Evolutionary conservation across 2,888 invertebrate genomes (phyloP).

Genomic region (Phortica okadai): DNA sequence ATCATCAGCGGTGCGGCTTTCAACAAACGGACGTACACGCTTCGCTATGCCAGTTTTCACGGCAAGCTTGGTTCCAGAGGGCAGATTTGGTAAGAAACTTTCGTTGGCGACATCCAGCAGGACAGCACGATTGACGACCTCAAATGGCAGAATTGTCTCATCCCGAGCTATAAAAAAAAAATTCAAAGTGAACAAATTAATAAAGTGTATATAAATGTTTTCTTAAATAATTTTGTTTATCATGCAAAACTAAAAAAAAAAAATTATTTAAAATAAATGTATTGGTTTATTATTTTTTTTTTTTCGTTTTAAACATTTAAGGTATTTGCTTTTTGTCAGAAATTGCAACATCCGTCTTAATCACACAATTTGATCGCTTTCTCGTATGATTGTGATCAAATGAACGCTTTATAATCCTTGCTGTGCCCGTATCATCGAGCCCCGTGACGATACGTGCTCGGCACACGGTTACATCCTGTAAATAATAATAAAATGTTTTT

Average conservation of each 20-base stretch:
- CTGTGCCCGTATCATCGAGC: conserved; percentile 61
- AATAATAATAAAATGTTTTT: background rate
- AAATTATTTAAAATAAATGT: too few species aligned
- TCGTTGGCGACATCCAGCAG: conserved; percentile 20
- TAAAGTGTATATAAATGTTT: background rate
- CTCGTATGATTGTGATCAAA: conserved; percentile 71
- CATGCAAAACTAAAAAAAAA: too few species aligned
- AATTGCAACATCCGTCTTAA: background rate
- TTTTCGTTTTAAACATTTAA: background rate
- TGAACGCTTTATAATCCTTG: conserved; percentile 70
- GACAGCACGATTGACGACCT: conserved; percentile 13
- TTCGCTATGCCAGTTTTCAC: conserved; percentile 43
- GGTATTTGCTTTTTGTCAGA: background rate
- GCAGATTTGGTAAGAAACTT: conserved; percentile 17
- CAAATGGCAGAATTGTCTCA: background rate
- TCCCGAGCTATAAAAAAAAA: background rate
- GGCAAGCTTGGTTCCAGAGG: background rate
- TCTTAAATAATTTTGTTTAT: too few species aligned
- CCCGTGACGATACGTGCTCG: conserved; percentile 73
- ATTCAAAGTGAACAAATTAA: background rate
- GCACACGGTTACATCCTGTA: conserved; percentile 73
- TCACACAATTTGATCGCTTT: conserved; percentile 53
- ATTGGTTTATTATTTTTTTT: too few species aligned
- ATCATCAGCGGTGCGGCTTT: conserved; percentile 50
- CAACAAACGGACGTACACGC: conserved; percentile 41